Base-by-base conservation (phyloP, 2,797 vertebrate genomes). In the Pangasius djambal region DNA sequence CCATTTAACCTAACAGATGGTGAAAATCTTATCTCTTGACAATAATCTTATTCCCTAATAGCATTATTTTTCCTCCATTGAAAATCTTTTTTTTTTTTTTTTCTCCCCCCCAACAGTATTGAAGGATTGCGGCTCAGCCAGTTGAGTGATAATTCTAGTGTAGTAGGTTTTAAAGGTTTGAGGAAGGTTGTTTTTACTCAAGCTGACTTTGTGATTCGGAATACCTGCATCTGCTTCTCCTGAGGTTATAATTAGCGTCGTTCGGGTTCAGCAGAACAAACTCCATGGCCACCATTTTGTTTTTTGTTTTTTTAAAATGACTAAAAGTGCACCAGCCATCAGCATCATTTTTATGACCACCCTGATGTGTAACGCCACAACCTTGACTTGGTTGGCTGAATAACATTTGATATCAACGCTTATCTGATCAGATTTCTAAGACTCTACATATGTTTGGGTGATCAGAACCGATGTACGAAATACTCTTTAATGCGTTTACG, bases 391-490 rank as follows among this genome's bases (percentile, higher is more conserved):
- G n/a, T 34, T 31, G 31, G 52, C 50, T 20, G 37, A 37, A 34
- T 25, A 59, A 59, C 1, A 18, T 37, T 57, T 59, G 25, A 34
- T 81, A 88, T 89, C 44, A 34, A 50, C 67, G 83, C 83, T 70
- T 85, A 52, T 88, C 83, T 82, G 75, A 57, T 89, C 20, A 15
- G 12, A 4, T 75, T 87, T 65, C 70, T 84, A n/a, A 48, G 65
- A 15, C 83, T 15, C 34, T 75, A 65, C 37, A 22, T 85, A 63
- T 44, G 59, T 87, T 67, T 2, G 86, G n/a, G 16, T 15, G 15
- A 65, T 74, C 57, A 40, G n/a, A 40, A 81, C 9, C 18, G 34
- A 22, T 20, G 20, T 57, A 59, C 9, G 52, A 20, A n/a, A 7
- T n/a, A 3, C 37, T 63, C 15, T 57, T 77, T 65, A 37, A 55